Conservation (phyloP, 1,140 invertebrate species). For the Pteromalus puparum region DNA sequence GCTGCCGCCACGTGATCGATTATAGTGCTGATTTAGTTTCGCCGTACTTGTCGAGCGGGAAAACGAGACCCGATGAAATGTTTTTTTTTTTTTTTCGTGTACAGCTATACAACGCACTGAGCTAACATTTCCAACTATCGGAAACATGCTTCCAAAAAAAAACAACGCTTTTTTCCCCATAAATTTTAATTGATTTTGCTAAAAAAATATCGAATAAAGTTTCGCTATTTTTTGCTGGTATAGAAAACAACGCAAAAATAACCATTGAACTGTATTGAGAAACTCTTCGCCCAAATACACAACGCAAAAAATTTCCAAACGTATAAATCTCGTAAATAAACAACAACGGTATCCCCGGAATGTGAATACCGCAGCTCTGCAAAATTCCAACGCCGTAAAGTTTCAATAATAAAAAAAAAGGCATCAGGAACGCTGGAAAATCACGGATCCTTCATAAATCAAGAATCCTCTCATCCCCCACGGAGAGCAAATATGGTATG, state of each 20-base stretch:
- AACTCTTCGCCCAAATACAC: no score
- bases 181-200: no score
- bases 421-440: neutral
- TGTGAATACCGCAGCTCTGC: neutral
- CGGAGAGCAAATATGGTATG: neutral
- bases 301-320: neutral
- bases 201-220: no score
- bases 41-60: neutral
- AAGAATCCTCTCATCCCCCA: neutral
- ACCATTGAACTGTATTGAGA: no score
- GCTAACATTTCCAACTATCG: no score
- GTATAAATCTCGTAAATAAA: neutral
- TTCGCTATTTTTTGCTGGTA: no score
- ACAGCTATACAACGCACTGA: no score
- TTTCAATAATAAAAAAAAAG: neutral
- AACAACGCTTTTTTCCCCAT: no score
- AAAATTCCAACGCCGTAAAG: neutral
- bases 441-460: neutral
- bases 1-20: neutral
- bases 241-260: no score
- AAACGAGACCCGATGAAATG: neutral
- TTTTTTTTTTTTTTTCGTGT: neutral
- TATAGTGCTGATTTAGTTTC: slow-evolving; percentile 15
- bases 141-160: no score
- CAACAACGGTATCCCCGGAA: neutral